Evolutionary conservation across 2,888 invertebrate species (phyloP).

Genomic region (Limnephilus lunatus): DNA sequence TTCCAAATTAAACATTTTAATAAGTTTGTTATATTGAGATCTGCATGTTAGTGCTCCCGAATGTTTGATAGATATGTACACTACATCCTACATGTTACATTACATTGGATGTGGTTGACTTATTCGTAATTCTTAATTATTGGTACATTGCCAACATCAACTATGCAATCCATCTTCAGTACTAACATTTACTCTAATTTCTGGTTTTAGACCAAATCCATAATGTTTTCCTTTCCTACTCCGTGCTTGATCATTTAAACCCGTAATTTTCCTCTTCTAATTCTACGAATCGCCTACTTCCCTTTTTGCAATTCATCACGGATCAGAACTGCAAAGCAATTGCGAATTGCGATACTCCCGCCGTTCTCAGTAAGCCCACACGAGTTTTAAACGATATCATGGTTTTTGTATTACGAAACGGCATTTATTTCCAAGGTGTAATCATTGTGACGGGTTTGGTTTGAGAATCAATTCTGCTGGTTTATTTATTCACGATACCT

Average conservation of each 20-base stretch:
- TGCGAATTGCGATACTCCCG: not conserved
- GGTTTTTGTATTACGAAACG: not conserved
- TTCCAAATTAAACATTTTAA: too few relatives aligned
- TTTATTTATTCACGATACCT: not conserved
- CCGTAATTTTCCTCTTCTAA: not conserved
- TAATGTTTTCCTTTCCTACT: not conserved
- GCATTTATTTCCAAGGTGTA: not conserved
- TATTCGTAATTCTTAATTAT: not conserved
- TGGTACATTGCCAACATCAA: not conserved
- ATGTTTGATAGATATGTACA: not conserved
- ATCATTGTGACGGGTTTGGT: not conserved
- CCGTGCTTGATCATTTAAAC: not conserved
- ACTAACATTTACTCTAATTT: not conserved
- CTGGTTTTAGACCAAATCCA: not conserved
- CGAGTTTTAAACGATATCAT: not conserved
- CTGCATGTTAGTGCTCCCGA: not conserved
- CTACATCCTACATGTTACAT: not conserved
- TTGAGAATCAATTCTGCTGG: not conserved
- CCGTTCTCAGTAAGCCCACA: not conserved
- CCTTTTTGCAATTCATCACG: conserved; percentile 1
- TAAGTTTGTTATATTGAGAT: too few relatives aligned
- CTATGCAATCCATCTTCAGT: not conserved
- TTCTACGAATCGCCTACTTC: not conserved
- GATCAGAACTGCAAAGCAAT: not conserved
- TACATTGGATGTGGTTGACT: not conserved